Evolutionary conservation across 2,797 vertebrate genomes (phyloP).

Genomic region (Pogoniulus pusillus): DNA sequence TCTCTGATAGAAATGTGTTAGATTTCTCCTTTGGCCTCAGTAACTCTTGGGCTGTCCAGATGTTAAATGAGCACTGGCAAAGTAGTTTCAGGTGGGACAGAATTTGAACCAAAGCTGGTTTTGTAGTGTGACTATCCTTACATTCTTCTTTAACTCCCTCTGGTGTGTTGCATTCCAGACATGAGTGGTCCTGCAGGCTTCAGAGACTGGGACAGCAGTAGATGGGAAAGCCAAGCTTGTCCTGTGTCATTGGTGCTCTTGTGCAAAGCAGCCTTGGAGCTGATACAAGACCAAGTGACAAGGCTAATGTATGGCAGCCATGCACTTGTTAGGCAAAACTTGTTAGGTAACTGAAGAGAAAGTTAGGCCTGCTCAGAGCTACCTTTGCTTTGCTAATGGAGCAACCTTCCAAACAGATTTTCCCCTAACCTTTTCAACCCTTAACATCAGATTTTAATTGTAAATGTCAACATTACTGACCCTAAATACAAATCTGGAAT

Average conservation of each 20-base stretch:
- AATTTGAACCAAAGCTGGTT: not conserved
- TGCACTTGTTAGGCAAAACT: not conserved
- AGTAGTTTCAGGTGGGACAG: not conserved
- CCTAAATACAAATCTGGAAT: not conserved
- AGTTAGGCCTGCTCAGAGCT: not conserved
- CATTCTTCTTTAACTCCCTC: not conserved
- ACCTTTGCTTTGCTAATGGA: not conserved
- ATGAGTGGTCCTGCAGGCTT: not conserved
- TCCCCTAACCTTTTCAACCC: not conserved
- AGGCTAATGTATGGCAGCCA: fast-evolving
- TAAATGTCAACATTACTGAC: not conserved
- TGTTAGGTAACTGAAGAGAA: not conserved
- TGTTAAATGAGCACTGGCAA: not conserved
- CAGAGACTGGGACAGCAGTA: not conserved
- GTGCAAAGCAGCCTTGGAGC: not conserved
- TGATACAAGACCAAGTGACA: not conserved
- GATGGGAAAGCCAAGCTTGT: not conserved
- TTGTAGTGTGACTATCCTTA: not conserved
- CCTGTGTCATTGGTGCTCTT: not conserved
- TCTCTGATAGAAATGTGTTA: not conserved
- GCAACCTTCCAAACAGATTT: not conserved
- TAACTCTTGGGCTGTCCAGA: not conserved
- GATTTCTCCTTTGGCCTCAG: not conserved
- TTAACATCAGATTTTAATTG: slow-evolving; percentile 27
- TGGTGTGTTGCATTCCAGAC: fast-evolving